A percentile compares a stretch with the other conserved stretches of the same genome.
These are phyloP conservation scores for Temnothorax curvispinosus DNA, from an alignment of 1,140 invertebrate genomes.

Conservation along the genomic window DNA sequence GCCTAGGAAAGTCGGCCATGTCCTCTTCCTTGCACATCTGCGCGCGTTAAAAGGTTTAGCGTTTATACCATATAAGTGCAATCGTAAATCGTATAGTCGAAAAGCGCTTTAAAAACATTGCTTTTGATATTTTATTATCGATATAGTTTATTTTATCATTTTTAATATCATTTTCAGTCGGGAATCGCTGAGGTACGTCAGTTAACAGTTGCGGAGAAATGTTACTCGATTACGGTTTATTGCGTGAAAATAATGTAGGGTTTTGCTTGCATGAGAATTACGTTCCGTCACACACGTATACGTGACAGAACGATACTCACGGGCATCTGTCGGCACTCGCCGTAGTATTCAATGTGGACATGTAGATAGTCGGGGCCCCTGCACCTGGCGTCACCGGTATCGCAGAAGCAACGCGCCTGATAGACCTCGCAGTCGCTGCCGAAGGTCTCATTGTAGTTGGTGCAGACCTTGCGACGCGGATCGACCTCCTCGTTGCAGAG, in stretches of 20 bases:
- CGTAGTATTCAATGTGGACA: constrained; percentile 97
- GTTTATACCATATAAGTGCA: not conserved
- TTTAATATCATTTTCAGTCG: not conserved
- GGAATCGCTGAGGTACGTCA: not conserved
- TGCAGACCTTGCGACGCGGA: constrained; percentile 94
- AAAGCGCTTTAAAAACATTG: not conserved
- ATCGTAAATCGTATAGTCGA: not conserved
- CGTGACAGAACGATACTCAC: constrained; percentile 83
- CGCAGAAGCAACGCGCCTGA: constrained; percentile 95
- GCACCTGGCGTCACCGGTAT: constrained; percentile 91
- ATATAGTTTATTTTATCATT: not conserved
- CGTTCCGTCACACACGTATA: not conserved
- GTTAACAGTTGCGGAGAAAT: not conserved
- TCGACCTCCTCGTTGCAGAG: constrained; percentile 93
- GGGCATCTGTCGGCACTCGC: constrained; percentile 92
- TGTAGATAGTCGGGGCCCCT: constrained; percentile 91
- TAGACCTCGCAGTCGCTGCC: constrained; percentile 96
- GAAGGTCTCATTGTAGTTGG: constrained; percentile 97
- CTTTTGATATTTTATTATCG: not conserved
- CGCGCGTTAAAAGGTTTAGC: constrained; percentile 35
- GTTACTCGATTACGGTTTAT: not conserved
- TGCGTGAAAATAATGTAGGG: not conserved
- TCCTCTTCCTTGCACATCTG: constrained; percentile 93
- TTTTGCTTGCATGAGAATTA: not conserved
- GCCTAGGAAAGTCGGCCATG: constrained; percentile 95